Base-by-base conservation (phyloP, 2,888 invertebrate genomes). In the Agonopterix heracliana region DNA sequence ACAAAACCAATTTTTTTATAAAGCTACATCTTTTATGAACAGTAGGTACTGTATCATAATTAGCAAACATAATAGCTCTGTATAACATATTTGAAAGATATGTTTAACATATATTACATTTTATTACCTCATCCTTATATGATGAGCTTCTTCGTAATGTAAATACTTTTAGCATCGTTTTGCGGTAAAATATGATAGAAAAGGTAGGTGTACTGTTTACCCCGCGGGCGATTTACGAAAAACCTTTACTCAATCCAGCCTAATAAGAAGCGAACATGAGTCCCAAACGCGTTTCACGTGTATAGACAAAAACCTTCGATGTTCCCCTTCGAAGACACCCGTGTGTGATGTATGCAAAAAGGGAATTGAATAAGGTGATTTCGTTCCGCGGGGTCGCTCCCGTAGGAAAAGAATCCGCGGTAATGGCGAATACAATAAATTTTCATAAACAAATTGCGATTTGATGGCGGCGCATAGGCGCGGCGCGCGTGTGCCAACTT, bases 331-430 rank as follows among this genome's bases (percentile, higher is more conserved):
- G 64, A 72, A 75, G 74, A 77, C 79, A 68, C 71, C 75, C 71
- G 81, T 79, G 74, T 81, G 85, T 81, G 86, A 87, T 86, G 83
- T 88, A 88, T 88, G 88, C 88, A 87, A 87, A 87, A 81, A 87
- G 83, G 85, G 86, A 88, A 88, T 88, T 86, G 88, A 88, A 88
- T 87, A 88, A 88, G 87, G 86, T 87, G 87, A 88, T 88, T 87
- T 87, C 73, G 83, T 81, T 81, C 78, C 80, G 73, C 78, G 79
- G 81, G 77, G 80, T 80, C 81, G 83, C 77, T 80, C 81, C 81
- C 84, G 78, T 64, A 82, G 86, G 87, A 85, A 84, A 86, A 85
- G 84, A 86, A 86, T 81, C 81, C 80, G 68, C 78, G 80, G 87
- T 88, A 87, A 88, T 87, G 86, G 86, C 80, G 79, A 87, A 87